A percentile compares a stretch with the other conserved stretches of the same genome.
These are phyloP conservation scores for Ennomos erosarius DNA, from an alignment of 2,888 invertebrate genomes.

Conservation along the genomic window DNA sequence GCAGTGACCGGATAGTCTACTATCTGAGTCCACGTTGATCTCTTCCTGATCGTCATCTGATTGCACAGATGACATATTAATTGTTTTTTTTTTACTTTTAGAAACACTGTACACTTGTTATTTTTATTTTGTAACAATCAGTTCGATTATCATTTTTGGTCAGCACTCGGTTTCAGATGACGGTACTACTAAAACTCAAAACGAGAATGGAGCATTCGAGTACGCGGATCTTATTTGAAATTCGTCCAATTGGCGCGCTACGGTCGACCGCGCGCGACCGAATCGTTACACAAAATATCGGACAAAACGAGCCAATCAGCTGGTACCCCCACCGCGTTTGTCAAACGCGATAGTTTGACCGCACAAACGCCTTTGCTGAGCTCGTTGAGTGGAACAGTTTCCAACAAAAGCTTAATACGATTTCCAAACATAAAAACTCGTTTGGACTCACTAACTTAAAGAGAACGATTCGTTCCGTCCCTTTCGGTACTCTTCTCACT, in stretches of 20 bases:
- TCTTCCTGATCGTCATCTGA: conserved; percentile 88
- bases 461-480: conserved; percentile 75
- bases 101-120: conserved; percentile 24
- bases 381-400: conserved; percentile 84
- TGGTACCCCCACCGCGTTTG: conserved; percentile 73
- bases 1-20: conserved; percentile 83
- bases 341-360: conserved; percentile 81
- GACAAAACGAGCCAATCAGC: conserved; percentile 76
- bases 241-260: conserved; percentile 60
- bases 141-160: conserved; percentile 45
- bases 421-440: conserved; percentile 85
- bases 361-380: conserved; percentile 82
- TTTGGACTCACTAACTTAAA: conserved; percentile 83
- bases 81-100: conserved; percentile 29
- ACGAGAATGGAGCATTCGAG: conserved; percentile 29
- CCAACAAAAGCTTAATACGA: conserved; percentile 86
- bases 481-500: conserved; percentile 73
- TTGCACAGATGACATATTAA: conserved; percentile 80
- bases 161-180: conserved; percentile 38
- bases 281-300: conserved; percentile 75
- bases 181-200: conserved; percentile 35
- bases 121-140: conserved; percentile 26
- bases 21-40: conserved; percentile 88
- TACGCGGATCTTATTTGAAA: conserved; percentile 58
- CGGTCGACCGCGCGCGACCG: conserved; percentile 75